Percentiles rank a stretch among this genome's conserved stretches.
Conservation (phyloP, 2,113 vertebrate species). For the Saccopteryx bilineata region DNA sequence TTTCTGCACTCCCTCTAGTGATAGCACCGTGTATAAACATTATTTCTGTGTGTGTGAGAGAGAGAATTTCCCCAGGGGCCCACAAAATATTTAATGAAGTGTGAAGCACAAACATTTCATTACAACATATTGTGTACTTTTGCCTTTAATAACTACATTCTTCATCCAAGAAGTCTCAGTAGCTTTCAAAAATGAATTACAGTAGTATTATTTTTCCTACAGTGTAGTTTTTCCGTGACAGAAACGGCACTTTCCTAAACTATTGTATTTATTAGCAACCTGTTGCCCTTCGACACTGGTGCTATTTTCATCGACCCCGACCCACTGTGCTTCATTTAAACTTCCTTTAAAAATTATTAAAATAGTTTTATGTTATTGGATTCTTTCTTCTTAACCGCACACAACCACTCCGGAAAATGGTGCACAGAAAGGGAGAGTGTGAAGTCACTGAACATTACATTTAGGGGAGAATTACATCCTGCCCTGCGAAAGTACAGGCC, state of each 20-base stretch:
- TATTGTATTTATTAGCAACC: conserved; percentile 91
- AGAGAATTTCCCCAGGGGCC: conserved; percentile 89
- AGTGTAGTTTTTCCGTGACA: conserved; percentile 87
- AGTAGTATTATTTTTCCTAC: conserved; percentile 87
- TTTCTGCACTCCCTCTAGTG: conserved; percentile 78
- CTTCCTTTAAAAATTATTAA: conserved; percentile 88
- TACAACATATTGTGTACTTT: conserved; percentile 91
- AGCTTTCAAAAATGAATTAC: conserved; percentile 91
- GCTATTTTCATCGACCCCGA: conserved; percentile 88
- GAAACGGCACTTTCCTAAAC: conserved; percentile 88
- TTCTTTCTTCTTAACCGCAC: conserved; percentile 73
- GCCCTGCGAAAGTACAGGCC: background rate
- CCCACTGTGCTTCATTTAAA: conserved; percentile 86
- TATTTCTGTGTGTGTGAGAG: conserved; percentile 76
- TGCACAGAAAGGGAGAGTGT: background rate
- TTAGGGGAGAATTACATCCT: conserved; percentile 50
- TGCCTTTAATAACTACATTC: conserved; percentile 91
- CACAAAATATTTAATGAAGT: conserved; percentile 91
- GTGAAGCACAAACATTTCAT: conserved; percentile 91
- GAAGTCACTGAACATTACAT: conserved; percentile 11
- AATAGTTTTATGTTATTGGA: conserved; percentile 78
- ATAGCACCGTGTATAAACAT: conserved; percentile 69
- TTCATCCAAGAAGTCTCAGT: conserved; percentile 88
- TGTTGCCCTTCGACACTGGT: conserved; percentile 87
- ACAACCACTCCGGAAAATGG: conserved; percentile 43